Evolutionary conservation across 2,113 vertebrate genomes (phyloP).

Genomic region (Pungitius pungitius): DNA sequence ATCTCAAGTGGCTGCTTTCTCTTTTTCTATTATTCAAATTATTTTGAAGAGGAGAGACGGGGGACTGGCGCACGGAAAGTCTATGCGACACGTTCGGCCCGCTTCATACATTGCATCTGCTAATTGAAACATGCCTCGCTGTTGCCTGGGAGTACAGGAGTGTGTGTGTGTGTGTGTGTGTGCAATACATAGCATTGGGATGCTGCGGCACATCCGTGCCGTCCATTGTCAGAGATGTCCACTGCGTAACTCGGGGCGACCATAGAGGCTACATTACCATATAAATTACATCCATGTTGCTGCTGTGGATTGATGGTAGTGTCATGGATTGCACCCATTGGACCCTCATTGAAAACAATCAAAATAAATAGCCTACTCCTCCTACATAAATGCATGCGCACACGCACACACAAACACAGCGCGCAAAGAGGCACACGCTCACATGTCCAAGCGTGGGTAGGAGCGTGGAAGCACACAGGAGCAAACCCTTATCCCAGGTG

Average conservation of each 20-base stretch:
- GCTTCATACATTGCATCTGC: constrained; percentile 47
- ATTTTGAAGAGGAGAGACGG: constrained; percentile 13
- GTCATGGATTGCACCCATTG: constrained; percentile 75
- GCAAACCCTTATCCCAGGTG: constrained; percentile 44
- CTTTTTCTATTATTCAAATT: not conserved
- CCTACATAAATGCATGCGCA: constrained; percentile 62
- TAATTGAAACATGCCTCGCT: constrained; percentile 68
- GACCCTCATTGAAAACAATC: constrained; percentile 76
- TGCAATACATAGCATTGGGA: constrained; percentile 60
- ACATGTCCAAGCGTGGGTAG: not conserved
- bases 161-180: constrained; percentile 20
- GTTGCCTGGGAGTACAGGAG: constrained; percentile 18
- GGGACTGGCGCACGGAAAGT: constrained; percentile 39
- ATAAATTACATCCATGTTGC: constrained; percentile 82
- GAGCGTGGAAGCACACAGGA: constrained; percentile 1
- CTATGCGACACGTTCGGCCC: constrained; percentile 41
- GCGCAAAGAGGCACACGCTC: constrained; percentile 3
- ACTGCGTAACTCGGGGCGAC: constrained; percentile 65
- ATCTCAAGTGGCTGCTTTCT: constrained; percentile 26
- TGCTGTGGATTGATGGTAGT: constrained; percentile 79
- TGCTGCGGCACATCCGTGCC: constrained; percentile 54
- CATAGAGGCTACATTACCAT: constrained; percentile 78
- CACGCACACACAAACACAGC: constrained; percentile 18
- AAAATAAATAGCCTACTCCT: constrained; percentile 74
- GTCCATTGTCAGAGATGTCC: constrained; percentile 74